Conservation (phyloP, 2,888 invertebrate genomes). For the Sphinx pinastri region DNA sequence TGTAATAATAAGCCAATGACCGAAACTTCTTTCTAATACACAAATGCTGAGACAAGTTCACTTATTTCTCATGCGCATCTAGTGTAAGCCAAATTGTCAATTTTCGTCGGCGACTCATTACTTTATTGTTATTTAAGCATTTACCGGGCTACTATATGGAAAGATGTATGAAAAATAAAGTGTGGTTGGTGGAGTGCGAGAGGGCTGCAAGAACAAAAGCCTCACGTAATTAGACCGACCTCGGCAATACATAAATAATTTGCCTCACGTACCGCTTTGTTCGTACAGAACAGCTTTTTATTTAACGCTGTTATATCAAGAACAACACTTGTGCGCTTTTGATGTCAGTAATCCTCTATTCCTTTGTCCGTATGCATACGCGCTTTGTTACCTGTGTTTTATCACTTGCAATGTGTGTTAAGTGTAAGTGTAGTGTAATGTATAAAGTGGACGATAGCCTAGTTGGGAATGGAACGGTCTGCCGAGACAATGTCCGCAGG, state of each 20-base stretch:
- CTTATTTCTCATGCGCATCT: too few species aligned
- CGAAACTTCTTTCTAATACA: not conserved
- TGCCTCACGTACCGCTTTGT: constrained; percentile 82
- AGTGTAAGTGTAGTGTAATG: too few species aligned
- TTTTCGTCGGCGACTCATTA: constrained; percentile 56
- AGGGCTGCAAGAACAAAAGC: constrained; percentile 77
- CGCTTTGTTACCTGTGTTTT: constrained; percentile 42
- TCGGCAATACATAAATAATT: constrained; percentile 83
- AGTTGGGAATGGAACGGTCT: too few species aligned
- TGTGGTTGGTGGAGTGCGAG: constrained; percentile 56
- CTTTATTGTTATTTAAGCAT: constrained; percentile 68
- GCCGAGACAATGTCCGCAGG: too few species aligned
- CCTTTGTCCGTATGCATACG: constrained; percentile 61
- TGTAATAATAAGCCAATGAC: too few species aligned
- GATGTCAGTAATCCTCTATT: constrained; percentile 67
- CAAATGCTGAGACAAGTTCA: not conserved
- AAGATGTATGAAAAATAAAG: constrained; percentile 59
- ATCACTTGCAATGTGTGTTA: constrained; percentile 47
- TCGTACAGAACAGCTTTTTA: constrained; percentile 75
- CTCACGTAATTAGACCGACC: constrained; percentile 81
- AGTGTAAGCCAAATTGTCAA: not conserved
- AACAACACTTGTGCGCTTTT: constrained; percentile 75
- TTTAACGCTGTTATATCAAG: constrained; percentile 78
- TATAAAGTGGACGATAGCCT: too few species aligned
- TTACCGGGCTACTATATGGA: constrained; percentile 47